Base-by-base conservation (phyloP, 2,888 invertebrate genomes). In the Andrena bucephala region DNA sequence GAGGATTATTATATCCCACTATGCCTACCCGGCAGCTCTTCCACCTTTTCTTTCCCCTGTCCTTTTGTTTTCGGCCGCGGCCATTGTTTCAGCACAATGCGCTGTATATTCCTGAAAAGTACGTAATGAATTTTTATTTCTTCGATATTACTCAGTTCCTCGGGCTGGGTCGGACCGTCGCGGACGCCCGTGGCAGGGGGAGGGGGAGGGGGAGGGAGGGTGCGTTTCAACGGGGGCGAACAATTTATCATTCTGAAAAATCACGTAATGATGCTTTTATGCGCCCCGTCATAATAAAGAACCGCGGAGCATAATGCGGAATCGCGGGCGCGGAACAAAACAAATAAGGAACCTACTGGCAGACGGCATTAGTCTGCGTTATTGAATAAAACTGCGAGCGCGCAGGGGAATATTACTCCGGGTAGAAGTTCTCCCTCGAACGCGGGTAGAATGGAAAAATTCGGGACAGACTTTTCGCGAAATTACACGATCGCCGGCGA, bases 1-100 rank as follows among this genome's bases (percentile, higher is more conserved):
- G 54, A 20, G 84, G 76, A 87, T 85, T 87, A 87, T 87, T 86
- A 84, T 84, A 85, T 82, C 71, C 60, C 67, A 16, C 59, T 63
- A 57, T 59, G 48, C 70, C 67, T 59, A 59, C 57, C 66, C 77
- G 36, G 57, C 74, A 59, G 65, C 70, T 81, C 78, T 60, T 68
- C 42, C 73, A 31, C 7, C 76, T 42, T 66, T 70, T 77, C 70
- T 66, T 52, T 60, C 65, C 27, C 31, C 16, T 66, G 54, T 54
- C 70, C 83, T 75, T 70, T 85, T 81, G 81, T 83, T 69, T 65
- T 29, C 65, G 50, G 42, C 33, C 69, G 70, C 48, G 54, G 8
- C 69, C 67, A 85, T 83, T 83, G 79, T 83, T 60, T 76, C 83
- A 3, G 13, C 54, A 85, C 85, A 83, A 85, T 85, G 63, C 78